A percentile compares a stretch with the other conserved stretches of the same genome.
Evolutionary conservation across 2,113 vertebrate species (phyloP).

Genomic region (Menidia beryllina): DNA sequence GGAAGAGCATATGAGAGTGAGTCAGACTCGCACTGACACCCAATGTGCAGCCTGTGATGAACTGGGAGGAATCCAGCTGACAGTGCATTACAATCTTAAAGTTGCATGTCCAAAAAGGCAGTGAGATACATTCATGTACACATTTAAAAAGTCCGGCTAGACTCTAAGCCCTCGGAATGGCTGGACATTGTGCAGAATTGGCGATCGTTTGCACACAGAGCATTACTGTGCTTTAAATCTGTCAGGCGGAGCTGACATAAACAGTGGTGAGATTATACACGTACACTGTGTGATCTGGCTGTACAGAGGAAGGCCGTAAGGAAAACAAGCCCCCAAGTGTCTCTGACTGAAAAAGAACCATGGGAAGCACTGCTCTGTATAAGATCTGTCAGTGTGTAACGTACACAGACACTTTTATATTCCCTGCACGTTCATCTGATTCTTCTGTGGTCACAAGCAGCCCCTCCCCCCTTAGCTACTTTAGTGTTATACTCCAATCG

Average conservation of each 20-base stretch:
- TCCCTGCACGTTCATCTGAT: slow-evolving; percentile 12
- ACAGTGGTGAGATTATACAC: slow-evolving; percentile 53
- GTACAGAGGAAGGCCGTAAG: slow-evolving; percentile 8
- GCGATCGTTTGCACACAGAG: slow-evolving; percentile 22
- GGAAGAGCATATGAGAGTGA: slow-evolving; percentile 77
- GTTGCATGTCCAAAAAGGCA: slow-evolving; percentile 55
- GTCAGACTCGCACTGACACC: slow-evolving; percentile 77
- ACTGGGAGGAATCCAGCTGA: slow-evolving; percentile 76
- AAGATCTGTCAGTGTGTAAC: slow-evolving; percentile 49
- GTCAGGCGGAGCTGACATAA: slow-evolving; percentile 34
- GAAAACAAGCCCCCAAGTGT: slow-evolving; percentile 39
- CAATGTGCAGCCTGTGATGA: slow-evolving; percentile 72
- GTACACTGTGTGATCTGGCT: slow-evolving; percentile 27
- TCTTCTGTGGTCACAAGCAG: slow-evolving; percentile 21
- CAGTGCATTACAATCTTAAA: slow-evolving; percentile 68
- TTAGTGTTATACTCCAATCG: slow-evolving; percentile 22
- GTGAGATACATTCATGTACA: slow-evolving; percentile 43
- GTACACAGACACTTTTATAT: slow-evolving; percentile 39
- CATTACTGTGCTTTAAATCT: slow-evolving; percentile 15
- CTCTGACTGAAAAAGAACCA: slow-evolving; percentile 28
- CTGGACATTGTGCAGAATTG: slow-evolving; percentile 11
- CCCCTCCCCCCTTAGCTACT: background rate
- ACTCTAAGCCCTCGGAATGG: slow-evolving; percentile 24
- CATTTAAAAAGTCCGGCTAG: slow-evolving; percentile 3
- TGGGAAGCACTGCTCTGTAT: slow-evolving; percentile 14